phyloP scores from a whole-genome alignment of 2,113 vertebrate genomes.

The Rallus limicola region DNA sequence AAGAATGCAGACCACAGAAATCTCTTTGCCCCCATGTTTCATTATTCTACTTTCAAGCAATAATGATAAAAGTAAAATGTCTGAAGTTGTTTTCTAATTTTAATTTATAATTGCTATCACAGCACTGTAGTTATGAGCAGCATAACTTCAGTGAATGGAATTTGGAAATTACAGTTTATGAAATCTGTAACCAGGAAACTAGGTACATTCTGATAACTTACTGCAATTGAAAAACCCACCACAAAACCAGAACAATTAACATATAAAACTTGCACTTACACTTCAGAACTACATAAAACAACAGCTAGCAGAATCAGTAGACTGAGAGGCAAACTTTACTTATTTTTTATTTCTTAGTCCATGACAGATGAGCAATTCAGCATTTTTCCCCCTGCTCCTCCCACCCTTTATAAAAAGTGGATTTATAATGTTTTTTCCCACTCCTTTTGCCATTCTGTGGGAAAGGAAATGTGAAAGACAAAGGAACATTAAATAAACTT shows the following conservation, averaged over 20 bases:
- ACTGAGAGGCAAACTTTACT: neutral
- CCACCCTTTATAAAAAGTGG: neutral
- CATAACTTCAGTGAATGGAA: neutral
- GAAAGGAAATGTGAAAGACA: slow-evolving; percentile 1
- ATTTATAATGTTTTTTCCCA: slow-evolving; percentile 1
- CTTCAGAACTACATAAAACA: neutral
- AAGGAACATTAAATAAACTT: neutral
- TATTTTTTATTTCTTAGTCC: neutral
- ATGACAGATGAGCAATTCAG: neutral
- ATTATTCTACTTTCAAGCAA: neutral
- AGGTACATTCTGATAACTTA: neutral
- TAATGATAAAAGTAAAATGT: neutral
- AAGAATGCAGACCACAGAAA: neutral
- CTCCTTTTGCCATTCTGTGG: neutral
- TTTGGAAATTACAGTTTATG: neutral
- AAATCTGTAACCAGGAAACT: neutral
- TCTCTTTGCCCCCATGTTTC: rapidly evolving
- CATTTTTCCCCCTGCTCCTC: neutral
- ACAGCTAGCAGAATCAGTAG: neutral
- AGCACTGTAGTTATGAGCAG: neutral
- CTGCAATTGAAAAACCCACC: neutral
- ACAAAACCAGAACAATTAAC: neutral
- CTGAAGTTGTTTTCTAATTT: neutral
- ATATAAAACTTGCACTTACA: neutral
- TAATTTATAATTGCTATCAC: neutral